phyloP scores from a whole-genome alignment of 2,113 vertebrate genomes.

The Chloebia gouldiae region DNA sequence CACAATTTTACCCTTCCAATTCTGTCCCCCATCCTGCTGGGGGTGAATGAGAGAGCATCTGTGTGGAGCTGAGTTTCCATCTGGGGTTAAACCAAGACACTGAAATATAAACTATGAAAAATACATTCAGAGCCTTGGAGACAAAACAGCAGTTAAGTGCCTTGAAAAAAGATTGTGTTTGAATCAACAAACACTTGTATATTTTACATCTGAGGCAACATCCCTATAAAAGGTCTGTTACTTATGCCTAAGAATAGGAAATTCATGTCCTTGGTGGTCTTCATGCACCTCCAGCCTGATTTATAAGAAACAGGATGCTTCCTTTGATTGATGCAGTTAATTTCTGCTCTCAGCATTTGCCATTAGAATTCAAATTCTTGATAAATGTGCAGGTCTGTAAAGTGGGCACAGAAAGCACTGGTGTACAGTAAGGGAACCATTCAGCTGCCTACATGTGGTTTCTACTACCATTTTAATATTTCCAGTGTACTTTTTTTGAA shows the following conservation, averaged over 20 bases:
- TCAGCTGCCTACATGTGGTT: background rate
- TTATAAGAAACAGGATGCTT: background rate
- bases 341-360: background rate
- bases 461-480: background rate
- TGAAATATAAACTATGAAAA: background rate
- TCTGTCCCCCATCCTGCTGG: background rate
- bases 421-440: background rate
- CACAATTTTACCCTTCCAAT: background rate
- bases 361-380: background rate
- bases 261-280: background rate
- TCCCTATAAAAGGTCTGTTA: background rate
- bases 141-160: background rate
- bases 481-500: background rate
- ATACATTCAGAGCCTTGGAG: background rate
- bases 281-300: background rate
- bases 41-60: background rate
- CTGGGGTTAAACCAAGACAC: background rate
- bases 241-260: background rate
- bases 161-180: background rate
- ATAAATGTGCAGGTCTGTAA: background rate
- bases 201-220: background rate
- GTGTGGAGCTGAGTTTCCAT: background rate
- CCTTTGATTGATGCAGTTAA: background rate
- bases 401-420: background rate
- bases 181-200: background rate